Conservation (phyloP, 30 jellyfish, hydroid and myxozoan genomes). For the Sanderia malayensis region DNA sequence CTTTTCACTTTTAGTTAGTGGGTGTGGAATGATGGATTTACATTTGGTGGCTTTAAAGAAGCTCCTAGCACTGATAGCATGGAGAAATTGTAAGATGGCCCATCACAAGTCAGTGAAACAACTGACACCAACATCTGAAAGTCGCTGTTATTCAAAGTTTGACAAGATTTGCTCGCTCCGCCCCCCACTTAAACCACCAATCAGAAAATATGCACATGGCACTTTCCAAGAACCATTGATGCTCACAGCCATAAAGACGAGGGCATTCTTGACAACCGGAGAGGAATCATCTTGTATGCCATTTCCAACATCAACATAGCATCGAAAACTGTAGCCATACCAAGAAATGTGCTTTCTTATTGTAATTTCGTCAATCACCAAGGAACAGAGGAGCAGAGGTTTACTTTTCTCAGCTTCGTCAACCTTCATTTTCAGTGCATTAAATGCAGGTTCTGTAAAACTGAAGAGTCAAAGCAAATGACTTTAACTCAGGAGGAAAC, state of each 20-base stretch:
- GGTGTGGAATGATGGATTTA: conserved; percentile 47
- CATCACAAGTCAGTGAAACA: conserved; percentile 36
- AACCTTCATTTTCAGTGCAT: conserved; percentile 18
- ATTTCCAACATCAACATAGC: conserved; percentile 58
- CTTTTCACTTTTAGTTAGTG: conserved; percentile 6
- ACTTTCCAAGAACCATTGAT: no score
- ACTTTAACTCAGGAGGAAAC: conserved; percentile 18
- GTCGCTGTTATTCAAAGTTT: background rate
- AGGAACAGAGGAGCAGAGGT: conserved; percentile 10
- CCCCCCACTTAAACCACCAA: conserved; percentile 7
- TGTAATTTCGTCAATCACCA: conserved; percentile 49
- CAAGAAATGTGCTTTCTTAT: no score
- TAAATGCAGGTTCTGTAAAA: conserved; percentile 39
- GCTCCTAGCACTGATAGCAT: no score
- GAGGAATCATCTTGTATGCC: conserved; percentile 43
- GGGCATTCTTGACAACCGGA: no score
- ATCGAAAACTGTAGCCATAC: conserved; percentile 25
- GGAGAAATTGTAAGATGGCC: no score
- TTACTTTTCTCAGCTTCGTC: conserved; percentile 14
- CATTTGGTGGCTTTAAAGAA: conserved; percentile 35
- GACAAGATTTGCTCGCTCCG: conserved; percentile 2
- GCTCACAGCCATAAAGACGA: no score
- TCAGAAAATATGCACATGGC: background rate
- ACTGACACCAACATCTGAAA: conserved; percentile 21
- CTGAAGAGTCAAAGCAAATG: conserved; percentile 47